A percentile compares a stretch with the other conserved stretches of the same genome.
These are phyloP conservation scores for Tetragnatha montana DNA, from an alignment of 2,888 invertebrate species.

Conservation along the genomic window DNA sequence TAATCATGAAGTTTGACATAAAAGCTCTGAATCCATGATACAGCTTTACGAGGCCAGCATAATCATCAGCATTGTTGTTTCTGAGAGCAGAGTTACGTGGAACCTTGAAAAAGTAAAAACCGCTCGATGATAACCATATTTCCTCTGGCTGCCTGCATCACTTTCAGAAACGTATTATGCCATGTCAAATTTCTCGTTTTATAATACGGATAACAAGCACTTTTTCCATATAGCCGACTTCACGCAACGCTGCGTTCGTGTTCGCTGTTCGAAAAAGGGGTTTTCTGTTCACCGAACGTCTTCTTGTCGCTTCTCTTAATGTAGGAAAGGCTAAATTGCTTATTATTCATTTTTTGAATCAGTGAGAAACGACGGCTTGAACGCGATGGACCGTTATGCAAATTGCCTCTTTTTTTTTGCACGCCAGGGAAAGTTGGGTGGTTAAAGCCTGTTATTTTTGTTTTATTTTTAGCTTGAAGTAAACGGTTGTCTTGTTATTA, in stretches of 20 bases:
- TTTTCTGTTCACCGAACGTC: neutral
- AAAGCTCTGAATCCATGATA: too few species aligned
- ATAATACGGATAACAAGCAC: neutral
- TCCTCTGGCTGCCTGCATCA: conserved; percentile 7
- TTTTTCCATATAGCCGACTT: conserved; percentile 13
- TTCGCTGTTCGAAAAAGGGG: neutral
- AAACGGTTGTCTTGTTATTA: too few species aligned
- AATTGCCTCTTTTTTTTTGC: neutral
- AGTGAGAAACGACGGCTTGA: neutral
- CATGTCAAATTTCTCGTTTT: neutral
- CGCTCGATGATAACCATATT: conserved; percentile 26
- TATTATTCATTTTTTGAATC: neutral
- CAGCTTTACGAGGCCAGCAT: too few species aligned
- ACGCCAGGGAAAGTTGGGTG: neutral
- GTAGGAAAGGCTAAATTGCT: neutral
- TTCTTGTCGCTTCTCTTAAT: neutral
- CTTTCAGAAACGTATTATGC: conserved; percentile 33
- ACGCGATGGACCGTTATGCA: neutral
- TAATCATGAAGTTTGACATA: too few species aligned
- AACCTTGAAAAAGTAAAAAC: conserved; percentile 25
- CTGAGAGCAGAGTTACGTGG: neutral
- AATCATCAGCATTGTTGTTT: conserved; percentile 15
- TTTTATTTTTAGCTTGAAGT: neutral
- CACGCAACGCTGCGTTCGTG: conserved; percentile 2
- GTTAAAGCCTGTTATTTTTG: neutral